Evolutionary conservation across 2,797 vertebrate species (phyloP), one percentile per base, ranked within the genome.

Genomic region (Ataeniobius toweri): DNA sequence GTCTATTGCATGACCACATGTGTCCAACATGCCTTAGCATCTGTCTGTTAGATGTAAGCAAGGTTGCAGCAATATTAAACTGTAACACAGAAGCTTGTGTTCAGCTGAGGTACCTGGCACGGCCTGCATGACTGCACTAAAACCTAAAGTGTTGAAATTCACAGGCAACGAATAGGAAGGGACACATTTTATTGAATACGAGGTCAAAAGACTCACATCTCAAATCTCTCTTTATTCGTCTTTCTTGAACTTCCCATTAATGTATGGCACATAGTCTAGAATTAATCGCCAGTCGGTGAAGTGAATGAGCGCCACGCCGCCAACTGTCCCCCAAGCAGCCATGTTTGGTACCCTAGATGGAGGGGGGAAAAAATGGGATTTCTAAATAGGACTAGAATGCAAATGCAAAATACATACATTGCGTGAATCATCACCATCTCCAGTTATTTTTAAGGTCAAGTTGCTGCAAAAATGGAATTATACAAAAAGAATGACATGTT

Each of bases 261-360:
- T 79, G 90, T 98, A 99, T 0, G 97, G 97, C n/a, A 99, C 97
- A 31, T 96, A 98, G 77, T 97, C 96, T 41, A 99, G 94, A 74
- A 99, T 22, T 80, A 98, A 78, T 71, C 95, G 93, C 98, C 97
- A 99, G 89, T 98, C 97, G 2, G 97, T 98, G 83, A 94, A 90
- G 96, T 97, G 96, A 68, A 99, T 76, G 1, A 98, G 46, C 0
- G 93, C 96, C 53, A 97, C 87, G 0, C 94, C 85, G 0, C 94
- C 96, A 6, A 96, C 96, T 0, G 93, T 56, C 1, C 97, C 96
- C 97, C 97, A 98, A 1, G 92, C 89, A 2, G 88, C 2, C 0
- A 95, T 65, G 0, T 96, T 98, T 77, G 96, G 97, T 3, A 95
- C 83, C 98, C 97, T 99, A 75, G 5, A 85, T 50, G 72, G 72